Base-by-base conservation (phyloP, 2,888 invertebrate genomes). In the Macaria liturata region DNA sequence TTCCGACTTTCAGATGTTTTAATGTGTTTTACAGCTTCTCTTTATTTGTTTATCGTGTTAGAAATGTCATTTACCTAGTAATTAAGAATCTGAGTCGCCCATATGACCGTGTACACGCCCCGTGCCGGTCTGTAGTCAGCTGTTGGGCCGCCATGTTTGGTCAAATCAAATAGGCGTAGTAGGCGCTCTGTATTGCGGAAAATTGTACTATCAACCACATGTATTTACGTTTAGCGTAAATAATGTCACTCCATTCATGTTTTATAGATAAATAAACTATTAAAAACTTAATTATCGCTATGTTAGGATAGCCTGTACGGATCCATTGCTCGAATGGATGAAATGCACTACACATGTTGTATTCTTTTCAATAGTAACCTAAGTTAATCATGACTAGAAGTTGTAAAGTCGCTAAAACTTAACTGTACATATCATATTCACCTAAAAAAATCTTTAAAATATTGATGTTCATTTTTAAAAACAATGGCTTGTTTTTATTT, bases 61-160 rank as follows among this genome's bases (percentile, higher is more conserved):
- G 7, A 37, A 37, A 37, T 37, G 34, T 37, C 34, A 37, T 6
- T 20, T 20, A 37, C 5, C 7, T 6, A 37, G 34, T 37, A 1
- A 6, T 57, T 63, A 43, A 32, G 45, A 45, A 68, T 68, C 72
- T 74, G 68, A 69, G 71, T 68, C 71, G 72, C 72, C 81, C 80
- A 81, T 84, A 83, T 80, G 83, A 85, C 77, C 78, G 80, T 72
- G 78, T 83, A 84, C 82, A 83, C 87, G 83, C 84, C 83, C 84
- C 86, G 87, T 87, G 83, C 88, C 91, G 91, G 91, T 81, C 78
- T 72, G 74, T 88, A 91, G 92, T 92, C 92, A 92, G 92, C 92
- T 92, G 92, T 92, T 92, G 86, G 81, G 82, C 91, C 88, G 92
- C 92, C 92, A 92, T 92, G 90, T 92, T 92, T 91, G 86, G 86